Evolutionary conservation across 2,797 vertebrate genomes (phyloP).

Genomic region (Zonotrichia albicollis): DNA sequence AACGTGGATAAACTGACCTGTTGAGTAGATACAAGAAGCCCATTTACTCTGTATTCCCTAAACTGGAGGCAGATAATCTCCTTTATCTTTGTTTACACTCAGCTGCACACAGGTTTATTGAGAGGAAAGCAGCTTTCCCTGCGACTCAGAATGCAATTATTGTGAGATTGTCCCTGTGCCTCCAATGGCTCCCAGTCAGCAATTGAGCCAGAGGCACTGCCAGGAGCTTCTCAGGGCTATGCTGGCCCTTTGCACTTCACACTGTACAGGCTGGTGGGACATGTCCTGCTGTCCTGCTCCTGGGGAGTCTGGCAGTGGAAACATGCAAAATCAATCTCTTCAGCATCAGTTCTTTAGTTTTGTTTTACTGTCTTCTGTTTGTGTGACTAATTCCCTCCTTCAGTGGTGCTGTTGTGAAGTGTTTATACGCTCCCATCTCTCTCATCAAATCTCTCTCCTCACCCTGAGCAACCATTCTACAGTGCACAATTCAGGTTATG

Average conservation of each 20-base stretch:
- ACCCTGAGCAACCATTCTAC: neutral
- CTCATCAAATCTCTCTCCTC: neutral
- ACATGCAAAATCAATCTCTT: neutral
- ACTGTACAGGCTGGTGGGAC: neutral
- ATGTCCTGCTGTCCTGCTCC: neutral
- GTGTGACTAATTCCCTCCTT: neutral
- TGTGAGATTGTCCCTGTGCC: neutral
- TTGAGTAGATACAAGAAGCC: neutral
- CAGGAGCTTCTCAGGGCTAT: neutral
- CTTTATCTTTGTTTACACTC: slow-evolving; percentile 1
- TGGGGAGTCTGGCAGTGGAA: neutral
- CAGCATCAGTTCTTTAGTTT: neutral
- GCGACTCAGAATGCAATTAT: neutral
- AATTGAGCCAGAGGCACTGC: neutral
- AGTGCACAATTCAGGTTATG: neutral
- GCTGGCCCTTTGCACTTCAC: rapidly evolving
- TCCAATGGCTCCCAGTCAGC: neutral
- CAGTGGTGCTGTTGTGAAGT: neutral
- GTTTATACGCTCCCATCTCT: neutral
- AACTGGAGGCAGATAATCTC: slow-evolving; percentile 16
- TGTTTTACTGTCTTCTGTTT: neutral
- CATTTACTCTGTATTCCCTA: neutral
- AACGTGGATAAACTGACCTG: neutral
- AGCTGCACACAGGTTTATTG: neutral
- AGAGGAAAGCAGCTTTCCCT: neutral